Conservation (phyloP, 2,888 invertebrate genomes). For the Orthosia cruda region DNA sequence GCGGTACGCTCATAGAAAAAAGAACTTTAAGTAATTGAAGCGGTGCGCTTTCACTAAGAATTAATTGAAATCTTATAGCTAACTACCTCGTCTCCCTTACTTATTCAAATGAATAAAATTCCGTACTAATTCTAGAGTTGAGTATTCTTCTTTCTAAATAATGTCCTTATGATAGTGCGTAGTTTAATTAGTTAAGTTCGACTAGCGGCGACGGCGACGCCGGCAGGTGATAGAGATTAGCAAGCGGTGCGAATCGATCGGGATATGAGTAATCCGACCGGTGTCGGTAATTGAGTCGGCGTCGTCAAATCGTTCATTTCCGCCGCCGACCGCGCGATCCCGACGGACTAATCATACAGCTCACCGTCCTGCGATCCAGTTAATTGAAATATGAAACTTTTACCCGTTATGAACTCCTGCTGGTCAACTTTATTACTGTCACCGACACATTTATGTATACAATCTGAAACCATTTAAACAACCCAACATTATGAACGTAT, state of each 20-base stretch:
- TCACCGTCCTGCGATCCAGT: slow-evolving; percentile 54
- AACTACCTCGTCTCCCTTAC: slow-evolving; percentile 37
- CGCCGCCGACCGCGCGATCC: slow-evolving; percentile 61
- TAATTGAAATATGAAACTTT: slow-evolving; percentile 72
- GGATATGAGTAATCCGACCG: slow-evolving; percentile 69
- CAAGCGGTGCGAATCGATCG: slow-evolving; percentile 58
- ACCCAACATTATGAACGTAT: slow-evolving; percentile 22
- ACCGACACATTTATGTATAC: slow-evolving; percentile 8
- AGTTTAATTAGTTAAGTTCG: slow-evolving; percentile 56
- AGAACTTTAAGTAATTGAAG: slow-evolving; percentile 83
- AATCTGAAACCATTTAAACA: slow-evolving; percentile 21
- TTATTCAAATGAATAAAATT: slow-evolving; percentile 34
- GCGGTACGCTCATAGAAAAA: slow-evolving; percentile 71
- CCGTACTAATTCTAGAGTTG: not conserved
- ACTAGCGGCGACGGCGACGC: slow-evolving; percentile 12
- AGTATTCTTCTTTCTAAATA: slow-evolving; percentile 22
- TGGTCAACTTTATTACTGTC: slow-evolving; percentile 52
- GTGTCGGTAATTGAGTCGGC: slow-evolving; percentile 73
- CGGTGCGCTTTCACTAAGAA: slow-evolving; percentile 77
- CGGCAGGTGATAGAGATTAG: slow-evolving; percentile 56
- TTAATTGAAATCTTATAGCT: slow-evolving; percentile 79
- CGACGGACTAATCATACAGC: slow-evolving; percentile 69
- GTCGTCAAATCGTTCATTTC: slow-evolving; percentile 72
- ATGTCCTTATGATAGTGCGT: slow-evolving; percentile 39
- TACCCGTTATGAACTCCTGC: slow-evolving; percentile 48